Evolutionary conservation across 2,797 vertebrate genomes (phyloP), one percentile per base, ranked within the genome.

Genomic region (Diceros bicornis): DNA sequence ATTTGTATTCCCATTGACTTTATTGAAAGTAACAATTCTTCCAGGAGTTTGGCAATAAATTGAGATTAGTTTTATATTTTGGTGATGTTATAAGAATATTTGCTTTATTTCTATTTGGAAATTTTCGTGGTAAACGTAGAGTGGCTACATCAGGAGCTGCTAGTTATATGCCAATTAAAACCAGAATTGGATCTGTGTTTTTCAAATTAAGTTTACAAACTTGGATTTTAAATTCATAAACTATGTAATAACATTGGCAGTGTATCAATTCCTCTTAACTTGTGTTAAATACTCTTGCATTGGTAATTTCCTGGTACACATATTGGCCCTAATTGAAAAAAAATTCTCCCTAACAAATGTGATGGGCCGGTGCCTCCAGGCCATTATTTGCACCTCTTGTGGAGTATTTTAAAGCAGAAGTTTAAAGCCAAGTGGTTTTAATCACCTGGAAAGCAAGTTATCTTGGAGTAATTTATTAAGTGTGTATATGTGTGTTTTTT

Each of bases 371-470:
- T 77, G 52, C 57, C 85, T 72, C 23, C 4, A 88, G 47, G 29
- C 25, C n/a, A 91, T 91, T 89, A 90, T 95, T 83, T 94, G 44
- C 2, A 64, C 44, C 93, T 83, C 25, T 82, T 66, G 13, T 29
- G 8, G 50, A 21, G 41, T 44, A 89, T 66, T 96, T 96, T 91
- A 97, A 84, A 41, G 17, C 25, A 81, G 52, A 89, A 1, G 12
- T 41, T 96, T 79, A 68, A 91, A 72, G 50, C n/a, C 55, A 91
- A 88, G 13, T 29, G 13, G 20, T 91, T 96, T 96, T 91, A 96
- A 92, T 93, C 37, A 92, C 77, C 52, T 72, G 59, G 77, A 96
- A 97, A 97, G n/a, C n/a, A 97, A 97, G 14, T 82, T 91, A 94
- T 50, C 52, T 91, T 61, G 16, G 4, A 32, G 25, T n/a, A 50